Evolutionary conservation across 2,113 vertebrate genomes (phyloP).

Genomic region (Myiagra hebetior): DNA sequence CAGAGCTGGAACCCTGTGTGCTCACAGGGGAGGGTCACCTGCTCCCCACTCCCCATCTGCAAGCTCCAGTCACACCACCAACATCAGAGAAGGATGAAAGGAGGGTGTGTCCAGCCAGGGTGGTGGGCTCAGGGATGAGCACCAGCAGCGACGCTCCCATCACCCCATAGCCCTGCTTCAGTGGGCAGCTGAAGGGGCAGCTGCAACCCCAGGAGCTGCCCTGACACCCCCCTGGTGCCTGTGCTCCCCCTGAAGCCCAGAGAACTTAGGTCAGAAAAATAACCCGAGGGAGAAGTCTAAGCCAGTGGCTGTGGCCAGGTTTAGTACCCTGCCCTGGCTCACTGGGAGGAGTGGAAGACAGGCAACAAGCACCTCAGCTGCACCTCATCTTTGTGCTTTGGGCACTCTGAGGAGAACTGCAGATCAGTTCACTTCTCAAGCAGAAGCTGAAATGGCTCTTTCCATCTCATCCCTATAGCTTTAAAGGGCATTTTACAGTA

Average conservation of each 20-base stretch:
- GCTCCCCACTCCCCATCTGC: accelerated
- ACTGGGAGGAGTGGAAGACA: not conserved
- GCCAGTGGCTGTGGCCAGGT: not conserved
- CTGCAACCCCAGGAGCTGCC: not conserved
- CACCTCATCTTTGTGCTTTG: not conserved
- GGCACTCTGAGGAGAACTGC: not conserved
- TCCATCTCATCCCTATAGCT: not conserved
- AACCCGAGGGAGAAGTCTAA: not conserved
- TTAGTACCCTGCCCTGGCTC: not conserved
- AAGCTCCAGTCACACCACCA: not conserved
- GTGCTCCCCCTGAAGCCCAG: accelerated
- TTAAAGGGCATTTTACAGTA: not conserved
- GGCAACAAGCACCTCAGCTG: not conserved
- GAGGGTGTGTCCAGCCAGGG: not conserved
- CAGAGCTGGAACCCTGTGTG: not conserved
- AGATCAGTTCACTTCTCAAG: not conserved
- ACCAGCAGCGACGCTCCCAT: not conserved
- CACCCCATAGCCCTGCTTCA: not conserved
- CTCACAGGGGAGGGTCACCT: not conserved
- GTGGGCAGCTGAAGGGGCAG: not conserved
- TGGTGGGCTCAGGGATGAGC: not conserved
- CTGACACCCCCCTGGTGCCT: not conserved
- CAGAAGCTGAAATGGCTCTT: not conserved
- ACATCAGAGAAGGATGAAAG: not conserved
- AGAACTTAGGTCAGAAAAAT: not conserved